Base-by-base conservation (phyloP, 2,113 vertebrate species). In the Eublepharis macularius region DNA sequence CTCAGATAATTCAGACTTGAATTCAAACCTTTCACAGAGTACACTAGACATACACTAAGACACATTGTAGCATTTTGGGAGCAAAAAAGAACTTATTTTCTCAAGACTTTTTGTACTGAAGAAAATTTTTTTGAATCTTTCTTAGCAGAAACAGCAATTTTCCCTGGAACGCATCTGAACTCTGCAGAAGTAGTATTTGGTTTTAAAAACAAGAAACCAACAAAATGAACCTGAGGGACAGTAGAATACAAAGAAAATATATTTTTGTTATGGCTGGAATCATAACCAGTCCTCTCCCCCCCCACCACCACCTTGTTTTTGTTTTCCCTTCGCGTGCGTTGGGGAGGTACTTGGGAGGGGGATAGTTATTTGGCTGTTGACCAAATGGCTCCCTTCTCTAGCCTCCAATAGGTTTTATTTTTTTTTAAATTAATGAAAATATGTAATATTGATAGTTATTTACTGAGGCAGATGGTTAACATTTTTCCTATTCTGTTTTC, bases 1-100 rank as follows among this genome's bases (percentile, higher is more conserved):
- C 87, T 96, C 97, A 0, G 97, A 95, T 81, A 95, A 96, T 94
- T 97, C 98, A 93, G 98, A 99, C 97, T 97, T 99, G 94, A 97
- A 97, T 93, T 95, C 98, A 95, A 98, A 97, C 88, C 97, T 99
- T 94, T 98, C 97, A 97, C 98, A 98, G 96, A 98, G 97, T 96
- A 96, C 98, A 96, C 97, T 99, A 97, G 97, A 99, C 97, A 98
- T 98, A 96, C 96, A 97, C 96, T 97, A 97, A 96, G 95, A 95
- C 94, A 93, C 84, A 85, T 97, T 98, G 97, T 98, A 98, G 97
- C 97, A 97, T 96, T 96, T 95, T 94, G 96, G 96, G 96, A 98
- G 97, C 97, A 98, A 98, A 98, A 98, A 97, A 95, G 95, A 96
- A 96, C 96, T 96, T 98, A 98, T 98, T 98, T 98, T 97, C 98